Evolutionary conservation across 2,113 vertebrate species (phyloP).

Genomic region (Uria lomvia): DNA sequence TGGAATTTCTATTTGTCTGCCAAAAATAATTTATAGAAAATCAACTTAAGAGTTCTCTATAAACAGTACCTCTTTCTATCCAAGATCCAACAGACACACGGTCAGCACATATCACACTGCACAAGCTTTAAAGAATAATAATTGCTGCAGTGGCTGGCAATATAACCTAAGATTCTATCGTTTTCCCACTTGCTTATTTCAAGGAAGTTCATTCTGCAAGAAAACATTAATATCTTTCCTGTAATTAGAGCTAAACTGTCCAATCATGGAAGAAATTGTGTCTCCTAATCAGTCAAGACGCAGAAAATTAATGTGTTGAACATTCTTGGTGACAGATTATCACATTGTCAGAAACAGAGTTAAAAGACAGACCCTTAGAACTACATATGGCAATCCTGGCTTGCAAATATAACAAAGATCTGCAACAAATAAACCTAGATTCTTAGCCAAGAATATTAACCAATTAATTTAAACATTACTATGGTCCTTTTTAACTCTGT

Average conservation of each 20-base stretch:
- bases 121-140: neutral
- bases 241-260: neutral
- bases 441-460: neutral
- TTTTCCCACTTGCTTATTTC: neutral
- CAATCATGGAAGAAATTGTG: neutral
- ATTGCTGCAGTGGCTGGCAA: neutral
- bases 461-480: neutral
- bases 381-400: neutral
- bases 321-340: neutral
- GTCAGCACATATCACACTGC: rapidly evolving
- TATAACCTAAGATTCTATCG: neutral
- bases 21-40: neutral
- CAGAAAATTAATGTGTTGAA: neutral
- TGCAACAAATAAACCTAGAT: neutral
- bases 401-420: neutral
- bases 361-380: neutral
- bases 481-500: neutral
- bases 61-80: neutral
- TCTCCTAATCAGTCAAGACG: neutral
- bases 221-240: neutral
- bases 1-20: neutral
- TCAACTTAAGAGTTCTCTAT: neutral
- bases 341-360: neutral
- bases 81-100: neutral
- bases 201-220: neutral